Conservation (phyloP, 2,888 invertebrate genomes). For the Andrena haemorrhoa region DNA sequence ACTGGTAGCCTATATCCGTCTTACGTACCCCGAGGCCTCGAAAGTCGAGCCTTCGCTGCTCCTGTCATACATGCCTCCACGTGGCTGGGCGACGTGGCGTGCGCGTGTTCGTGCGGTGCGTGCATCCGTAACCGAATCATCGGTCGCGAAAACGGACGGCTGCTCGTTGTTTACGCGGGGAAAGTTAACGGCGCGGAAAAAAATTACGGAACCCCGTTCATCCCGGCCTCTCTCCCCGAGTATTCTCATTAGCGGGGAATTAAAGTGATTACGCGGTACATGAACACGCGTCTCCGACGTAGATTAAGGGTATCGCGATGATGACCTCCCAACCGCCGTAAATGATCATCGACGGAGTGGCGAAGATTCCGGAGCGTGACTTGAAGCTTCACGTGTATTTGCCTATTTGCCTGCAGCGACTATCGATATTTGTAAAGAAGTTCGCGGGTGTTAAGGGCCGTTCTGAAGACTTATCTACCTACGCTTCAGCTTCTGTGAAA, state of each 20-base stretch:
- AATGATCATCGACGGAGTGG: background rate
- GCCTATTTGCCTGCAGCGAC: too few species aligned
- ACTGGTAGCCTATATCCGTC: conserved; percentile 78
- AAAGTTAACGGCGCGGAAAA: background rate
- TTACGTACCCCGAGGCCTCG: conserved; percentile 73
- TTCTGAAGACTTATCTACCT: background rate
- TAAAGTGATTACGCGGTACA: conserved; percentile 22
- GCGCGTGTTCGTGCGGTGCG: background rate
- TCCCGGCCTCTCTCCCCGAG: background rate
- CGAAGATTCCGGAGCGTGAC: background rate
- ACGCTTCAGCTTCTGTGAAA: background rate
- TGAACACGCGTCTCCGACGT: background rate
- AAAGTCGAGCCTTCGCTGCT: conserved; percentile 69
- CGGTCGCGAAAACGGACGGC: background rate
- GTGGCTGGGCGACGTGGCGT: conserved; percentile 15
- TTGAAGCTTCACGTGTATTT: too few species aligned
- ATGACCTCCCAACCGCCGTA: background rate
- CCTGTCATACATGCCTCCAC: conserved; percentile 63
- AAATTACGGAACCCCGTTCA: conserved; percentile 21
- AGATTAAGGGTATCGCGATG: background rate
- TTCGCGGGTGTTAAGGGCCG: too few species aligned
- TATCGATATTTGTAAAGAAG: too few species aligned
- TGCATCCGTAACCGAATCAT: conserved; percentile 5
- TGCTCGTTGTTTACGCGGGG: conserved; percentile 14
- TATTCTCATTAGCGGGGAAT: conserved; percentile 29